Evolutionary conservation across 2,888 invertebrate genomes (phyloP).

Genomic region (Cerastoderma edule): DNA sequence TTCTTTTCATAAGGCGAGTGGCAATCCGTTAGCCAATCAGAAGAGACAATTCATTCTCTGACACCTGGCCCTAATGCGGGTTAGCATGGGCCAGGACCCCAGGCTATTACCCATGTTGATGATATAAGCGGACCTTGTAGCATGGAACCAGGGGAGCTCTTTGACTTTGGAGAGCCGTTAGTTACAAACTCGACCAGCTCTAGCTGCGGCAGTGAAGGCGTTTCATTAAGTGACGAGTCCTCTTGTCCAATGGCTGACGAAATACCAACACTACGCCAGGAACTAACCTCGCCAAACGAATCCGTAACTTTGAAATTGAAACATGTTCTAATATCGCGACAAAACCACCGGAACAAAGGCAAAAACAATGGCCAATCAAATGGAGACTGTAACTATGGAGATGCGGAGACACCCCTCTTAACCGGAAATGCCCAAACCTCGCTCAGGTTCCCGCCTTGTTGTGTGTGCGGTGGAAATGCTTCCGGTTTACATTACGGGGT

Average conservation of each 20-base stretch:
- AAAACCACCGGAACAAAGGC: not conserved
- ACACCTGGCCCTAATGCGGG: too few species aligned
- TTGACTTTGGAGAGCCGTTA: not conserved
- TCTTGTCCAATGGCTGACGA: not conserved
- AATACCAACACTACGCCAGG: not conserved
- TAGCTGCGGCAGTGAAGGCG: not conserved
- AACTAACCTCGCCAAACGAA: not conserved
- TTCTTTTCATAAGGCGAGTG: too few species aligned
- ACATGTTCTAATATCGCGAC: slow-evolving; percentile 1
- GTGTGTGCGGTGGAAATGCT: slow-evolving; percentile 52
- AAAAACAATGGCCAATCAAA: not conserved
- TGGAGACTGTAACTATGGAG: not conserved
- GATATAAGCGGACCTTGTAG: too few species aligned
- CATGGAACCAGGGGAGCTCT: not conserved
- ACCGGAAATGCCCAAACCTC: not conserved
- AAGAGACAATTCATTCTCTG: too few species aligned
- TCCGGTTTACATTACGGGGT: slow-evolving; percentile 58
- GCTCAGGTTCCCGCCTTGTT: slow-evolving; percentile 54
- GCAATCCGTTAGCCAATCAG: too few species aligned
- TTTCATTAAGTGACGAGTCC: not conserved
- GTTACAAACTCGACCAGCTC: not conserved
- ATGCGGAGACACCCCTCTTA: not conserved
- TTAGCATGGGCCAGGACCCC: too few species aligned
- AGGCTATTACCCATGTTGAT: too few species aligned
- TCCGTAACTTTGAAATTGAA: slow-evolving; percentile 3